Evolutionary conservation across 2,888 invertebrate genomes (phyloP).

Genomic region (Melanotus villosus): DNA sequence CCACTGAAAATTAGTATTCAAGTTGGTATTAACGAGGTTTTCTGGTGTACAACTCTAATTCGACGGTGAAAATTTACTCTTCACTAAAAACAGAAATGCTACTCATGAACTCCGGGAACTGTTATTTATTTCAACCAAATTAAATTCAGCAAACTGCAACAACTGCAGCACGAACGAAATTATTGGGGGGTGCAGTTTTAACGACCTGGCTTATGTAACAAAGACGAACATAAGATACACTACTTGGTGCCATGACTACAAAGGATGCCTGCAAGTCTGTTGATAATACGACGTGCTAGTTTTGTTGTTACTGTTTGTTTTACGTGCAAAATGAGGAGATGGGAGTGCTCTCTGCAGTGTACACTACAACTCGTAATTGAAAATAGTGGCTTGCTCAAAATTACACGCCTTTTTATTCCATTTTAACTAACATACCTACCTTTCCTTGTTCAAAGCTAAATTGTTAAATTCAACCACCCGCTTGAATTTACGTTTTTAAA

Average conservation of each 20-base stretch:
- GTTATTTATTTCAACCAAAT: constrained; percentile 24
- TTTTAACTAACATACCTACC: constrained; percentile 1
- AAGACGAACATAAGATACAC: background rate
- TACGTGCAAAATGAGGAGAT: constrained; percentile 37
- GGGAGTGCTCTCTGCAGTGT: background rate
- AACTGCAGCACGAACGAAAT: constrained; percentile 8
- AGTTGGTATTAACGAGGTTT: constrained; percentile 6
- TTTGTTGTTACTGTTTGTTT: constrained; percentile 34
- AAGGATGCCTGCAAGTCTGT: constrained; percentile 37
- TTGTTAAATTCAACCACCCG: too few relatives aligned
- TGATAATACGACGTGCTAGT: constrained; percentile 31
- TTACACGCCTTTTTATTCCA: constrained; percentile 2
- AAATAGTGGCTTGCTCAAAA: constrained; percentile 17
- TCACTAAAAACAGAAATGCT: too few relatives aligned
- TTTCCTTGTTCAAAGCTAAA: too few relatives aligned
- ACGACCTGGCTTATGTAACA: constrained; percentile 21
- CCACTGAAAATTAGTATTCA: constrained; percentile 12
- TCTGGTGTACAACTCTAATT: background rate
- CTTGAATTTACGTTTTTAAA: too few relatives aligned
- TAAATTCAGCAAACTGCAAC: constrained; percentile 21
- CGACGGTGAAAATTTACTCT: too few relatives aligned
- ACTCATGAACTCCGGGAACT: background rate
- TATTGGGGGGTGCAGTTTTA: constrained; percentile 21
- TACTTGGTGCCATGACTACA: constrained; percentile 21
- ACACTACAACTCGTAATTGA: constrained; percentile 32